Evolutionary conservation across 2,888 invertebrate genomes (phyloP), one percentile per base, ranked within the genome.

Genomic region (Drosophila niveifrons): DNA sequence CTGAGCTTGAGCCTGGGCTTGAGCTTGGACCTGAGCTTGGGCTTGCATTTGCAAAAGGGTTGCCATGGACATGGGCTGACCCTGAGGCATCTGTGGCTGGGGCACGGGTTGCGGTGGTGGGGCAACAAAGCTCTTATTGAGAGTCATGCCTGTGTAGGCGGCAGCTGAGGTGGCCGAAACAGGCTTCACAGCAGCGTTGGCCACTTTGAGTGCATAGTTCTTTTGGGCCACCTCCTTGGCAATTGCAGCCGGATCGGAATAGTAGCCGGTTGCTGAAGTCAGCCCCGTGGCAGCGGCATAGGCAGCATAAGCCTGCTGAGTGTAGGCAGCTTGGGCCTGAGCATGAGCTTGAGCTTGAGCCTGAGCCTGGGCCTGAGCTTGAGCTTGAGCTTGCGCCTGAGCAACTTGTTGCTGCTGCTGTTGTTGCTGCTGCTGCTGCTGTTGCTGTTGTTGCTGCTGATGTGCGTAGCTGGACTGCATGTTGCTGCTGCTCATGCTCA

Each of bases 171-270:
- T 72, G 50, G 93, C 93, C 1, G 34, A 53, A 23, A 75, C 68
- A 6, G 78, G 66, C 31, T 75, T 78, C 15, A 8, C 61, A 3
- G 70, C 77, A 0, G 83, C 85, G 66, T 59, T 75, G 8, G 94
- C 95, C 75, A 94, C 91, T 89, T 95, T 95, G 51, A 96, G 93
- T 39, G 96, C 95, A 92, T 96, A 96, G 91, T 95, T 96, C 93
- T 96, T 96, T 91, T 96, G 96, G 41, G 96, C 96, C 73, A 96
- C 96, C 89, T 96, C 96, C 91, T 96, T 96, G 87, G 96, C 96
- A 75, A 96, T 92, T 47, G 95, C 93, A 55, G 94, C 95, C 28
- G 95, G 94, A 92, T 95, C 95, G 66, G 83, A 53, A 13, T 80
- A 80, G 62, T 86, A 86, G 23, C 71, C 18, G 18, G 67, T 47